A percentile compares a stretch with the other conserved stretches of the same genome.
Evolutionary conservation across 2,797 vertebrate genomes (phyloP).

Genomic region (Gymnothorax reevesii): DNA sequence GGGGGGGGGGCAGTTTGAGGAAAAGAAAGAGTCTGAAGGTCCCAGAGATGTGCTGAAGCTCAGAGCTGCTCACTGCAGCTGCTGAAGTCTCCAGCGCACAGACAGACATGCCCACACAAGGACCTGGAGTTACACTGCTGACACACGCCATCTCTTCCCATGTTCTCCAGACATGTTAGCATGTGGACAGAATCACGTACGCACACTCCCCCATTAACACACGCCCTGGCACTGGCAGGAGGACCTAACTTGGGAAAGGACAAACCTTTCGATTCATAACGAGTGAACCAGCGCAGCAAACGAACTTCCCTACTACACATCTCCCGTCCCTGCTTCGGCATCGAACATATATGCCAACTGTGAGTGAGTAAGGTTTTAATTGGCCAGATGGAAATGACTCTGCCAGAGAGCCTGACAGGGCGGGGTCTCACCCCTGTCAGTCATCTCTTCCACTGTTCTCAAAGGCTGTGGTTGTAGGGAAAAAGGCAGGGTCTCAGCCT

Average conservation of each 20-base stretch:
- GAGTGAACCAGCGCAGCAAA: no score
- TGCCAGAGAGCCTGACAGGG: constrained; percentile 75
- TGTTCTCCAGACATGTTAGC: no score
- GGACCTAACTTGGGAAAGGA: background rate
- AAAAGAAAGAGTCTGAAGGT: background rate
- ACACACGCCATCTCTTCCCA: no score
- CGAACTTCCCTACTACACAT: background rate
- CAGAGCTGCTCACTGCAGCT: no score
- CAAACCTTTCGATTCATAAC: background rate
- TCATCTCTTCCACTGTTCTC: constrained; percentile 55
- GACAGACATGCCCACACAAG: background rate
- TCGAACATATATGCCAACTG: constrained; percentile 76
- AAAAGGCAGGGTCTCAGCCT: constrained; percentile 60
- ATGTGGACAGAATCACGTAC: background rate
- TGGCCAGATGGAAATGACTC: constrained; percentile 74
- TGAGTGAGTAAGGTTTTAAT: constrained; percentile 78
- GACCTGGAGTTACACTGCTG: no score
- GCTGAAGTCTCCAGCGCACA: no score
- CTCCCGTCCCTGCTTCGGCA: constrained; percentile 32
- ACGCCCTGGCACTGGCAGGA: background rate
- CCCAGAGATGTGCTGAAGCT: background rate
- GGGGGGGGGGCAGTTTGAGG: background rate
- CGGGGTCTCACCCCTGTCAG: constrained; percentile 71
- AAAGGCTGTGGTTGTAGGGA: constrained; percentile 46
- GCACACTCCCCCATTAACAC: constrained; percentile 4